Evolutionary conservation across 1,140 invertebrate species (phyloP), one percentile per base, ranked within the genome.

Genomic region (Lepidostoma basale): DNA sequence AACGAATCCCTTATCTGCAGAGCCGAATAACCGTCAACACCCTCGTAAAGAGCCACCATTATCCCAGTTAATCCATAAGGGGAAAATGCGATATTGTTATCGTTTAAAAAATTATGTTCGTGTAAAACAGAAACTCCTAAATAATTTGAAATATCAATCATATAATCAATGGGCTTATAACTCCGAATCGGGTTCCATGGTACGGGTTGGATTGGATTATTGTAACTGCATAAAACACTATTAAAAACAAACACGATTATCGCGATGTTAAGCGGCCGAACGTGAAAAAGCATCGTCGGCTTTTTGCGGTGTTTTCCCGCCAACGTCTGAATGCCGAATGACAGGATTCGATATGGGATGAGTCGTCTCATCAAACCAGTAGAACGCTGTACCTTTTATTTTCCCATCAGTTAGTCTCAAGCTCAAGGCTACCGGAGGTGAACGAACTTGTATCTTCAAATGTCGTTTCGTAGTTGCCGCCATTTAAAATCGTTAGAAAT

Each of bases 1-100:
- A 91, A 78, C 0, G 85, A 84, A 44, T 88, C 84, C 16, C 86
- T 82, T 30, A 94, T 88, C 77, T 94, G 90, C 22, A 85, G 82
- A 22, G 85, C 85, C 14, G 89, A 88, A 67, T 85, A 83, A 18
- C 89, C 90, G 22, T 86, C 81, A 0, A 91, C 85, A 22, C 91
- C 92, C 77, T 94, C 92, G 74, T 88, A 91, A 9, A 94, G 78
- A 0, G 91, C 89, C 18, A 91, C 85, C 39, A 92, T 78, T 8
- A 93, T 90, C 70, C 91, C 91, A 72, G 89, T 87, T 59, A 91
- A 77, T 0, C 91, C 91, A 28, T 92, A 91, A 2, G 92, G 91
- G 0, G 91, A 93, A 77, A 93, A 91, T 5, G 90, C 92, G n/a
- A 92, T 88, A 74, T 94, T 94, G 74, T 92, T 90, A n/a, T 87